Base-by-base conservation (phyloP, 2,888 invertebrate species). In the Toxonevra muliebris region DNA sequence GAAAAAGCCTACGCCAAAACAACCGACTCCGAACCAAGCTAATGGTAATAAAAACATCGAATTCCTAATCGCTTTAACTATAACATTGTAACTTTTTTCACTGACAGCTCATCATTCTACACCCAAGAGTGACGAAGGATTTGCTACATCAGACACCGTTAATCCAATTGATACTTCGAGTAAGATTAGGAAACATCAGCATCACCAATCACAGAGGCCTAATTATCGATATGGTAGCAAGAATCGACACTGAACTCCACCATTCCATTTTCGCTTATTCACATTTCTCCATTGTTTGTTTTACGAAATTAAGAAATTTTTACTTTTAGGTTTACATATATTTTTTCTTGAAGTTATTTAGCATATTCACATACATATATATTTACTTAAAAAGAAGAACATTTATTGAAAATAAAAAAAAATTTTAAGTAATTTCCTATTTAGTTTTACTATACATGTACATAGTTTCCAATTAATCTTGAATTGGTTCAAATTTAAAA, bases 401-500 rank as follows among this genome's bases (percentile, higher is more conserved):
- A 58, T n/a, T 13, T 10, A 5, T 41, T 30, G 20, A 69, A 68
- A 53, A 67, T 74, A 69, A 66, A 71, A 68, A 69, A 66, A 58
- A 7, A 48, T n/a, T 30, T 63, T 42, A 60, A 70, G 70, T 69
- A 69, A 75, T 69, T 75, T 69, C 74, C 73, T 68, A 50, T 67
- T 71, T 71, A 74, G 59, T 57, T 59, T 66, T n/a, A n/a, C n/a
- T n/a, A n/a, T n/a, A n/a, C n/a, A n/a, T n/a, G n/a, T n/a, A 48
- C 2, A 8, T 15, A 48, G 15, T 48, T 48, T 2, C 15, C 2
- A 7, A 30, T 7, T 30, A 30, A 30, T 48, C 15, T 48, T 10
- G 62, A 40, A 82, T 62, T 42, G 81, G 79, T 67, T 79, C 77
- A 57, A 83, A 75, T 68, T 80, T 82, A 54, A 86, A 84, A 67